These are phyloP conservation scores for Paedocypris sp. DNA, from an alignment of 2,113 vertebrate species.

Conservation along the genomic window DNA sequence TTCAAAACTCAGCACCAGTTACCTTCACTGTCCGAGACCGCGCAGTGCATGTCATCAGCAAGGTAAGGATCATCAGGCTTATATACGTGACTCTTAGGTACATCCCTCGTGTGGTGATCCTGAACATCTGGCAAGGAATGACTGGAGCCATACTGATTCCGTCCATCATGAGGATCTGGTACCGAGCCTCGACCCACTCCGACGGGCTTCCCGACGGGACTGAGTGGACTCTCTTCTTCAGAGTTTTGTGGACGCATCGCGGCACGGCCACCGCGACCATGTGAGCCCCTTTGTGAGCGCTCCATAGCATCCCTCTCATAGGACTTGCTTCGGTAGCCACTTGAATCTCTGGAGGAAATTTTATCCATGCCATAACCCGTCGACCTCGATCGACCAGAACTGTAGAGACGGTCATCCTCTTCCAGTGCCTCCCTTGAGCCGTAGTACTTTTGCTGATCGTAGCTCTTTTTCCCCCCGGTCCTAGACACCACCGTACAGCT, in stretches of 20 bases:
- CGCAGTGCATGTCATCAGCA: conserved; percentile 94
- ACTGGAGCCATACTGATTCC: conserved; percentile 93
- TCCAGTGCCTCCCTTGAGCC: conserved; percentile 76
- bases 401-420: conserved; percentile 79
- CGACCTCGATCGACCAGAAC: conserved; percentile 72
- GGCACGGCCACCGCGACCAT: conserved; percentile 68
- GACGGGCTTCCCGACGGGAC: conserved; percentile 78
- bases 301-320: conserved; percentile 83
- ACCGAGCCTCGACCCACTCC: conserved; percentile 67
- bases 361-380: conserved; percentile 84
- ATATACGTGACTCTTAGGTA: conserved; percentile 86
- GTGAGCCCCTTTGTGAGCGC: conserved; percentile 73
- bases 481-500: conserved; percentile 77
- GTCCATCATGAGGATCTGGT: conserved; percentile 71
- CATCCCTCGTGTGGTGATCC: conserved; percentile 89
- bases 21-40: conserved; percentile 99
- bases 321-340: conserved; percentile 76
- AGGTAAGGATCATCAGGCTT: conserved; percentile 94
- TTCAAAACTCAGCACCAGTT: conserved; percentile 76
- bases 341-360: conserved; percentile 71
- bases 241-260: conserved; percentile 84
- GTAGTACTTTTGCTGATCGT: conserved; percentile 90
- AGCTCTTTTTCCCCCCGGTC: conserved; percentile 85
- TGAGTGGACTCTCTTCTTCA: conserved; percentile 90
- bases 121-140: conserved; percentile 98